Evolutionary conservation across 2,797 vertebrate species (phyloP), one percentile per base, ranked within the genome.

Genomic region (Enteromius unitaeniatus): DNA sequence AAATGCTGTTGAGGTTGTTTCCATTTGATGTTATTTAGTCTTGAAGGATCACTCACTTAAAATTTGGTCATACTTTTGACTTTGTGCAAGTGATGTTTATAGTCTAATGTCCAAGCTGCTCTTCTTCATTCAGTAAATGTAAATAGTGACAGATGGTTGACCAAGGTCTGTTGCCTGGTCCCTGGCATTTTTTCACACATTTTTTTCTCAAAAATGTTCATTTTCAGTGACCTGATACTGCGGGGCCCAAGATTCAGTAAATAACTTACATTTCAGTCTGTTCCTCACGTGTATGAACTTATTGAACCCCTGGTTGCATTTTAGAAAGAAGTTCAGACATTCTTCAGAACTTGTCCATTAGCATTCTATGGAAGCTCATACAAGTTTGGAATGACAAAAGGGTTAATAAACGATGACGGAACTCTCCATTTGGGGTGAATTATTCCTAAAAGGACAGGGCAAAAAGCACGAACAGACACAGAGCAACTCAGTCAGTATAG

Each of bases 1-100:
- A 81, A 45, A 17, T 72, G 53, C 37, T 81, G 14, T 40, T 58
- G n/a, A 70, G 13, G 51, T 60, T 47, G 23, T 26, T 72, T 58
- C 2, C 6, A 60, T 37, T 81, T 80, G 31, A 26, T 23, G 37
- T 58, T 40, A 21, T 28, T 55, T 21, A 14, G 49, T n/a, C 11
- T 37, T 23, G 7, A 76, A 13, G 3, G n/a, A 37, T 53, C 21
- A 19, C 31, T 74, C 6, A 34, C 19, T 3, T 53, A 34, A 14
- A 74, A 53, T 34, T 34, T 34, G 34, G 34, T 34, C 3, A 51
- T 31, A 2, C 2, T 73, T 31, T 51, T 21, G 28, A 51, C 9
- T 21, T 74, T 3, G 10, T 74, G 10, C 10, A 75, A 37, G 17
- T 51, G 26, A 42, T 68, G 45, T 31, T 31, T 37, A 7, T 14